Conservation (phyloP, 2,888 invertebrate genomes). For the Pogonocherus hispidulus region DNA sequence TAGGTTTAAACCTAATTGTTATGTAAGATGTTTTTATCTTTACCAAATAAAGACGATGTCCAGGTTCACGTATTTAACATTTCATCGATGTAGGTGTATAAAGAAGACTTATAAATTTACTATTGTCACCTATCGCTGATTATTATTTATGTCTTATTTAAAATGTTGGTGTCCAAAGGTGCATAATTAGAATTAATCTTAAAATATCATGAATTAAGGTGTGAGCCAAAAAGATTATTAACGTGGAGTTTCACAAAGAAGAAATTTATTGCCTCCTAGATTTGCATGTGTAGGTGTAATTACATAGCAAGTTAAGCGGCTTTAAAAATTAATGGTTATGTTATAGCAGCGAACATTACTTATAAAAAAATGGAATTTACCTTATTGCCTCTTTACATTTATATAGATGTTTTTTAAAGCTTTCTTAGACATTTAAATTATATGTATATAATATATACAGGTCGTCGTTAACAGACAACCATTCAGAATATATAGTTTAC, state of each 20-base stretch:
- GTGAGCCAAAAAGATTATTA: not conserved
- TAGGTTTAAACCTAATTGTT: too few species aligned
- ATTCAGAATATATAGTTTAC: too few species aligned
- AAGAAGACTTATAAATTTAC: not conserved
- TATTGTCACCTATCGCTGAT: not conserved
- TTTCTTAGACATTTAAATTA: too few species aligned
- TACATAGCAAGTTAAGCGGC: not conserved
- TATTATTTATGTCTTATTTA: not conserved
- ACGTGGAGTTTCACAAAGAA: not conserved
- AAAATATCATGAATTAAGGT: not conserved
- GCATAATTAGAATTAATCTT: not conserved
- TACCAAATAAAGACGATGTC: too few species aligned
- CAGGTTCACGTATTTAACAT: too few species aligned
- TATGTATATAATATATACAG: too few species aligned
- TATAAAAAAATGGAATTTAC: constrained; percentile 2
- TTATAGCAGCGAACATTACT: not conserved
- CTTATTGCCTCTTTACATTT: not conserved
- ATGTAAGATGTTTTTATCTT: too few species aligned
- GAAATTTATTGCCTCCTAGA: not conserved
- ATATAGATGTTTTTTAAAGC: too few species aligned
- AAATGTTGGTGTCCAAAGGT: not conserved
- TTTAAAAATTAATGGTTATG: constrained; percentile 3
- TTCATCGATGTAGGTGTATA: too few species aligned
- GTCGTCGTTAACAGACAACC: too few species aligned
- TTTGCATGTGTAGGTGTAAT: constrained; percentile 6